Evolutionary conservation across 1,140 invertebrate species (phyloP), one percentile per base, ranked within the genome.

Genomic region (Vanessa tameamea): DNA sequence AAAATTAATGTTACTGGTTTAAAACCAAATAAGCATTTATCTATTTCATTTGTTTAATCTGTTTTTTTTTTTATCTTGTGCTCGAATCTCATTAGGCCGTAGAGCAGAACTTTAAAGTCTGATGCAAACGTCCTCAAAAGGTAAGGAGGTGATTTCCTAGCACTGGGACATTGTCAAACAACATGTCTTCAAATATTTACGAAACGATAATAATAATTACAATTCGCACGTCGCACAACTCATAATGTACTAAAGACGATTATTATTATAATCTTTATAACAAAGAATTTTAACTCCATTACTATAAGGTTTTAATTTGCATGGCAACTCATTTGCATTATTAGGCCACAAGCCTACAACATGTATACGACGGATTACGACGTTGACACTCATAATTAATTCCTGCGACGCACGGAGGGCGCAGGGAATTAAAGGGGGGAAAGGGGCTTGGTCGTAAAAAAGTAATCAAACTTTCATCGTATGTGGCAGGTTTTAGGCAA

Each of bases 381-480:
- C 67, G 76, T 78, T 78, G 76, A 78, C 76, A 75, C 64, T 74
- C 64, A 78, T 81, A 81, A 83, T 81, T 79, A 83, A 79, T 83
- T 79, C 75, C 23, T 69, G 47, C 53, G 67, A 31, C 72, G 59
- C 68, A 47, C n/a, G 47, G 47, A 50, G 57, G 57, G 57, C 57
- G 26, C 13, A 7, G 57, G 57, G 26, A 37, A 61, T 61, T 61
- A 61, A 59, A 23, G 43, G 59, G 43, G 55, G 12, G 50, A 16
- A 64, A 53, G 51, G 15, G 47, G 48, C 63, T 61, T 23, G 73
- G 61, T 82, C 81, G 76, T 84, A 84, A 82, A 83, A 84, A 81
- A 71, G 72, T 84, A 82, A 84, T 84, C 82, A 82, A 84, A 84
- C 75, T 82, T 82, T 78, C 78, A 81, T 79, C 73, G 73, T 69